Evolutionary conservation across 2,888 invertebrate species (phyloP).

Genomic region (Galerucella pusilla): DNA sequence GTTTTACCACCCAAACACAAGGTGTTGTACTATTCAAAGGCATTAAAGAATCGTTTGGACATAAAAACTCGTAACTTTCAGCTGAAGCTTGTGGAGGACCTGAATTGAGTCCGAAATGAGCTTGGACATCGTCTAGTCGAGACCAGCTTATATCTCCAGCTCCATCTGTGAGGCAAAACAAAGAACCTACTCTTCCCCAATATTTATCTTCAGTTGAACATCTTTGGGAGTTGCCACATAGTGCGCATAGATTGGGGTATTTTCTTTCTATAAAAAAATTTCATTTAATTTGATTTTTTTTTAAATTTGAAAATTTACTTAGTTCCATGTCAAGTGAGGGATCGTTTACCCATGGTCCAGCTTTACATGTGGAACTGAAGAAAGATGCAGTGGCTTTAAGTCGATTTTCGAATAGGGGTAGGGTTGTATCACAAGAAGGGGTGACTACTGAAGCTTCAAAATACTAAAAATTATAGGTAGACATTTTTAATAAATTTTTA

Average conservation of each 20-base stretch:
- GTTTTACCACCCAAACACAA: slow-evolving; percentile 83
- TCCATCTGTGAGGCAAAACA: slow-evolving; percentile 82
- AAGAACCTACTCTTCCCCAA: slow-evolving; percentile 84
- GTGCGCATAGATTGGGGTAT: slow-evolving; percentile 78
- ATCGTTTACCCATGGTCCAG: slow-evolving; percentile 86
- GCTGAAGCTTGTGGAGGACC: slow-evolving; percentile 61
- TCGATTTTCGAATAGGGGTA: slow-evolving; percentile 81
- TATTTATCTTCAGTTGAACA: slow-evolving; percentile 80
- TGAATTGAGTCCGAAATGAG: slow-evolving; percentile 73
- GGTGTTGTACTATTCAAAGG: slow-evolving; percentile 70
- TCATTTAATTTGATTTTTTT: not conserved
- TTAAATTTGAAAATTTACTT: slow-evolving; percentile 66
- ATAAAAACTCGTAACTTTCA: slow-evolving; percentile 75
- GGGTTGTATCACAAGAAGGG: slow-evolving; percentile 74
- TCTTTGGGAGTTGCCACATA: slow-evolving; percentile 72
- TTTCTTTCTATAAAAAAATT: slow-evolving; percentile 66
- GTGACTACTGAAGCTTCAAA: slow-evolving; percentile 80
- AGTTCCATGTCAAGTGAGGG: slow-evolving; percentile 71
- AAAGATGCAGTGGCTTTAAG: slow-evolving; percentile 78
- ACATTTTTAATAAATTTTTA: not conserved
- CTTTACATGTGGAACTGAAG: slow-evolving; percentile 85
- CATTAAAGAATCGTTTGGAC: slow-evolving; percentile 78
- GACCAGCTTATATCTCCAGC: slow-evolving; percentile 88
- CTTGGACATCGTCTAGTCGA: slow-evolving; percentile 74
- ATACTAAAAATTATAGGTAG: slow-evolving; percentile 69